phyloP scores from a whole-genome alignment of 1,140 invertebrate genomes.

The Popillia japonica region DNA sequence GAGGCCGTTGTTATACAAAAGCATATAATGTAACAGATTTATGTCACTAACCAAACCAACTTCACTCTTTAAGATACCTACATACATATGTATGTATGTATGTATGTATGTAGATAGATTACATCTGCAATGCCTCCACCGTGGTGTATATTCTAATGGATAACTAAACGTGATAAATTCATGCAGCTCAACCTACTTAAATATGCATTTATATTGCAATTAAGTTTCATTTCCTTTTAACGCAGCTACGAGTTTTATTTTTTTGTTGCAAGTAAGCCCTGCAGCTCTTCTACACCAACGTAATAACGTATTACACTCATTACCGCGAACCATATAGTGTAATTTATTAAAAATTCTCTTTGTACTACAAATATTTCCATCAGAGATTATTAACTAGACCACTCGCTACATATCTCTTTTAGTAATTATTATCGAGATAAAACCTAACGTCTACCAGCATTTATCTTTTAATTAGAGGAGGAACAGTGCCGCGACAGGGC shows the following conservation, averaged over 20 bases:
- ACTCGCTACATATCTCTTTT: background rate
- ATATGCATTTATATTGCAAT: background rate
- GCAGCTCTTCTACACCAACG: background rate
- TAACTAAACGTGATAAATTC: background rate
- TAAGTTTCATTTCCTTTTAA: slow-evolving; percentile 23
- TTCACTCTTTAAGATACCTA: too few species aligned
- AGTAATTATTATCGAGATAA: slow-evolving; percentile 9
- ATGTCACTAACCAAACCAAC: too few species aligned
- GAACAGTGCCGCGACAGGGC: slow-evolving; percentile 1
- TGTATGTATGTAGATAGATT: too few species aligned
- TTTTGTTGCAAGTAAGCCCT: background rate
- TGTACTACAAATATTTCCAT: slow-evolving; percentile 1
- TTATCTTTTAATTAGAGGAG: slow-evolving; percentile 28
- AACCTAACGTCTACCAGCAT: background rate
- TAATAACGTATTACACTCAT: background rate
- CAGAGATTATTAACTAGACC: background rate
- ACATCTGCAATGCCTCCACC: too few species aligned
- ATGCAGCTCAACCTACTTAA: background rate
- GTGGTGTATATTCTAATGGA: background rate
- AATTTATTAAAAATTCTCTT: slow-evolving; percentile 12
- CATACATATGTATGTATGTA: too few species aligned
- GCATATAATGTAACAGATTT: too few species aligned
- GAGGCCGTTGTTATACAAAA: too few species aligned
- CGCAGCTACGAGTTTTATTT: background rate
- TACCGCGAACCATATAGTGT: background rate